phyloP scores from a whole-genome alignment of 2,888 invertebrate genomes.

The Acleris literana region DNA sequence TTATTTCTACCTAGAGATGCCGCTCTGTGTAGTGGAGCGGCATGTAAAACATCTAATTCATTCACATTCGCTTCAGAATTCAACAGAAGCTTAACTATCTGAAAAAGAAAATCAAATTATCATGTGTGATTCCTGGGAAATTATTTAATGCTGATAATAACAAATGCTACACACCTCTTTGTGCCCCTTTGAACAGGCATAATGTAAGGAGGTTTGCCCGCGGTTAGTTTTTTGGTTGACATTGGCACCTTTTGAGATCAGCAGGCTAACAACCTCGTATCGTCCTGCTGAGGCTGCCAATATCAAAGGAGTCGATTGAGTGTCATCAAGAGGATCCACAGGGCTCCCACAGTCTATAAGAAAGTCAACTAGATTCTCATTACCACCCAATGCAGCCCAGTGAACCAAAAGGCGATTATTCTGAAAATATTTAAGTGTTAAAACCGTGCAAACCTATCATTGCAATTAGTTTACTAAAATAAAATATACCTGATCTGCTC shows the following conservation, averaged over 20 bases:
- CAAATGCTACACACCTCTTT: conserved; percentile 78
- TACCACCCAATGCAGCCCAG: conserved; percentile 92
- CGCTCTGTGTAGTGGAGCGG: conserved; percentile 91
- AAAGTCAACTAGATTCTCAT: conserved; percentile 87
- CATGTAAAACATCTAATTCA: conserved; percentile 86
- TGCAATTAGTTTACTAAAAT: conserved; percentile 4
- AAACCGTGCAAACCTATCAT: too few relatives aligned
- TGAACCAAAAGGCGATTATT: conserved; percentile 89
- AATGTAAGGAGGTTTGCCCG: conserved; percentile 92
- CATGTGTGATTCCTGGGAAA: too few relatives aligned
- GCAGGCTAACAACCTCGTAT: conserved; percentile 85
- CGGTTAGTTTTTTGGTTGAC: conserved; percentile 88
- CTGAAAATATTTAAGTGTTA: conserved; percentile 70
- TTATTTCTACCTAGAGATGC: conserved; percentile 89
- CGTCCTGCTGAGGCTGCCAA: conserved; percentile 91
- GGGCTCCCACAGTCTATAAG: conserved; percentile 86
- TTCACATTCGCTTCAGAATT: conserved; percentile 88
- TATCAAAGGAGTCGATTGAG: conserved; percentile 90
- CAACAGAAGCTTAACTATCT: conserved; percentile 88
- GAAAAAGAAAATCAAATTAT: conserved; percentile 40
- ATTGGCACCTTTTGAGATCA: conserved; percentile 87
- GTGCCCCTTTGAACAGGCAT: conserved; percentile 93
- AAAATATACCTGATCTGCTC: conserved; percentile 60
- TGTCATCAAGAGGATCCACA: conserved; percentile 89
- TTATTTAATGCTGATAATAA: too few relatives aligned